Base-by-base conservation (phyloP, 1,140 invertebrate species). In the Drosophila ironensis region DNA sequence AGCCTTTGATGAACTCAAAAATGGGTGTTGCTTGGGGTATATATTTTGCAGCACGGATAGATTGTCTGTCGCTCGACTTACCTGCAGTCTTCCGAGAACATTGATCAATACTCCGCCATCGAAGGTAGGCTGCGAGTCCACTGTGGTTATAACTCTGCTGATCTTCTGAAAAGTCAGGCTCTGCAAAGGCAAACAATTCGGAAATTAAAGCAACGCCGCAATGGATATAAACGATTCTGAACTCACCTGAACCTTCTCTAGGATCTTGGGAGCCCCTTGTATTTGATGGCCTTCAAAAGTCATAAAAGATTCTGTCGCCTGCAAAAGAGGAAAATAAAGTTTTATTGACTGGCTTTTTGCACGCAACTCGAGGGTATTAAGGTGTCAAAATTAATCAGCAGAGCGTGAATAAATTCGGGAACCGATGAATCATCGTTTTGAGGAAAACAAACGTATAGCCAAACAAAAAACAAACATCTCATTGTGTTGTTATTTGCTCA, bases 61-160 rank as follows among this genome's bases (percentile, higher is more conserved):
- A 47, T n/a, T 8, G 7, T 12, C 2, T 14, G 1, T 5, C 20
- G 3, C 11, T n/a, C 4, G 7, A 8, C 3, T 92, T 92, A 98
- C 97, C 94, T 98, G 95, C 82, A 98, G 92, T 91, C 97, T 95
- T 80, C 97, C 97, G 60, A 98, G 92, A 27, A 98, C 97, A 92
- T 96, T 97, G 70, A 98, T 97, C 89, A 98, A 90, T 61, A 98
- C 95, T 53, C 97, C 97, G 35, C 97, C 97, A 92, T 98, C 97
- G 87, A 97, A 97, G 93, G 96, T 98, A 30, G 97, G 97, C 91
- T 98, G 97, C 56, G 95, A 97, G 90, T 98, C 97, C 37, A 98
- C 94, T n/a, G 96, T 94, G 50, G 97, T 98, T 88, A 98, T 95
- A 88, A 95, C 92, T 91, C 97, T 94, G 88, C 94, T 94, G 76